A percentile compares a stretch with the other conserved stretches of the same genome.
phyloP scores from a whole-genome alignment of 2,113 vertebrate genomes.

The Ictalurus punctatus region DNA sequence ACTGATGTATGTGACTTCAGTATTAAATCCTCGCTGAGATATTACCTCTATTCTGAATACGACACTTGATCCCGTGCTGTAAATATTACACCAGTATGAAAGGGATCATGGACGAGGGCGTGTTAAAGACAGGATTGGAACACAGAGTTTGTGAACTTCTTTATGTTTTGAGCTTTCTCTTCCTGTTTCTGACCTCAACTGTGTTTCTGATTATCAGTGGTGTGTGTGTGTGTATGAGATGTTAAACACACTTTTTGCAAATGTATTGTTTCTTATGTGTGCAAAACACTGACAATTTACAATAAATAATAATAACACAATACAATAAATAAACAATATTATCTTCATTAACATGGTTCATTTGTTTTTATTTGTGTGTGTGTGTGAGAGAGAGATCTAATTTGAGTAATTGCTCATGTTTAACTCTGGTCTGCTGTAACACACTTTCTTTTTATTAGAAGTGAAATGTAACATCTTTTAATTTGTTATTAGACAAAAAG shows the following conservation, averaged over 20 bases:
- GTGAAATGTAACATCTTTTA: neutral
- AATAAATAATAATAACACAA: too few species aligned
- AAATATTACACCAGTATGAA: too few species aligned
- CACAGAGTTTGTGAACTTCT: too few species aligned
- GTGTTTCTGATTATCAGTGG: neutral
- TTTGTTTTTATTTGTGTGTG: neutral
- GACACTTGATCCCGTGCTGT: too few species aligned
- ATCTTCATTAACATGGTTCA: neutral
- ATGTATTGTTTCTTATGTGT: neutral
- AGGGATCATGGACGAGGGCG: too few species aligned
- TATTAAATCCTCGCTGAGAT: too few species aligned
- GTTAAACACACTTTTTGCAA: neutral
- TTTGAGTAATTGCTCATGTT: too few species aligned
- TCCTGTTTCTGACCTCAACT: neutral
- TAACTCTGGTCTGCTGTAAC: too few species aligned
- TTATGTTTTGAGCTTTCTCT: neutral
- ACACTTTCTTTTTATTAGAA: too few species aligned
- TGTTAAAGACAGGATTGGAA: neutral
- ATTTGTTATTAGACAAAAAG: neutral
- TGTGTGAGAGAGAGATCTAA: neutral
- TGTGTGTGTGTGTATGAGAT: constrained; percentile 57
- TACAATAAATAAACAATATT: neutral
- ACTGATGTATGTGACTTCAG: neutral
- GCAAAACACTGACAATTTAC: neutral
- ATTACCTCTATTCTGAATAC: too few species aligned